Percentiles rank a stretch among this genome's conserved stretches.
phyloP scores from a whole-genome alignment of 2,113 vertebrate species.

The Rhagologus leucostigma region DNA sequence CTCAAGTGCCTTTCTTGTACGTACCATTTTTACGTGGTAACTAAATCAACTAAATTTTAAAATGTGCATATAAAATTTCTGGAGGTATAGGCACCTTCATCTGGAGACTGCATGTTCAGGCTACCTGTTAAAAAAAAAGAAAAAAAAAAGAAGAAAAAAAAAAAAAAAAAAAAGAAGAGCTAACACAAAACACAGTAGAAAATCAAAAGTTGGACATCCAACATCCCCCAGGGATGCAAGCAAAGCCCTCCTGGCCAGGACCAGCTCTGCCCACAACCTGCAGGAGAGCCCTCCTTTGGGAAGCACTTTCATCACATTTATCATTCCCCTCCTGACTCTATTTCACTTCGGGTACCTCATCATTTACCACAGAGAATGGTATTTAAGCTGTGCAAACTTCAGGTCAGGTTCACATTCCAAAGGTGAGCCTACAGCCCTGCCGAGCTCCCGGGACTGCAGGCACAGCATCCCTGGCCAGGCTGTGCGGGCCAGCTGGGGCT shows the following conservation, averaged over 20 bases:
- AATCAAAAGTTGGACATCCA: background rate
- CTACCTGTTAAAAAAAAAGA: background rate
- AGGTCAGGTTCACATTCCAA: background rate
- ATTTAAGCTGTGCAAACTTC: background rate
- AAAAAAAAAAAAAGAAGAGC: background rate
- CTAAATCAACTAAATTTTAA: background rate
- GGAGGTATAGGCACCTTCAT: slow-evolving; percentile 17
- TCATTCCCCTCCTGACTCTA: background rate
- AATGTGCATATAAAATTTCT: background rate
- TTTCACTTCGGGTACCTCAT: background rate
- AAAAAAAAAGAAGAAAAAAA: too few species aligned
- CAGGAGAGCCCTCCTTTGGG: background rate
- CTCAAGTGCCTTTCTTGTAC: background rate
- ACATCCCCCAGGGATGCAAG: background rate
- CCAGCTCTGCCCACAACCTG: background rate
- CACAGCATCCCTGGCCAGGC: rapidly evolving
- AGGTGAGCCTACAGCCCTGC: background rate
- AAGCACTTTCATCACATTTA: background rate
- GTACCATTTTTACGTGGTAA: background rate
- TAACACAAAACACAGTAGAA: background rate
- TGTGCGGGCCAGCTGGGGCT: background rate
- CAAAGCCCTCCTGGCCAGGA: background rate
- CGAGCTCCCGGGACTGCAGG: rapidly evolving
- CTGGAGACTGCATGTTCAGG: background rate
- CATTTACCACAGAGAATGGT: background rate